These are phyloP conservation scores for Rhabdomys dilectus DNA, from an alignment of 2,113 vertebrate species.

Conservation along the genomic window DNA sequence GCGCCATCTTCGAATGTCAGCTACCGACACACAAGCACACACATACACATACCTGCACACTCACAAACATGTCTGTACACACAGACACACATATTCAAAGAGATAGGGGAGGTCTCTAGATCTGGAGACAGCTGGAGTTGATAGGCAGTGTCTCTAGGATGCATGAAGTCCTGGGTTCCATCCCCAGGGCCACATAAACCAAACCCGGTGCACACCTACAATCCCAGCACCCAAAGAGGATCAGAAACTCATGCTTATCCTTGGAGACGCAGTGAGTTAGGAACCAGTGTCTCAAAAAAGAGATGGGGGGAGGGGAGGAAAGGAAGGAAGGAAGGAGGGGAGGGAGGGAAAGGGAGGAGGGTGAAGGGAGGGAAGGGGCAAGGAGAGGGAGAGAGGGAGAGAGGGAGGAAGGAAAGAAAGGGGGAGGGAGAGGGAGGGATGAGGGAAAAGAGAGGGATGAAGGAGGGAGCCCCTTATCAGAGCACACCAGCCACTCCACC, in stretches of 20 bases:
- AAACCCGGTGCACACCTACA: background rate
- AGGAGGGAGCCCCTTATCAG: no score
- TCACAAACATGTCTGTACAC: background rate
- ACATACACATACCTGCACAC: background rate
- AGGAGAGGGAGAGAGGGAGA: no score
- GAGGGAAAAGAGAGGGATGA: no score
- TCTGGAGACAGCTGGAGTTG: background rate
- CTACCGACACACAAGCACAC: no score
- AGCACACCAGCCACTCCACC: background rate
- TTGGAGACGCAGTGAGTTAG: background rate
- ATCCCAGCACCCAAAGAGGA: background rate
- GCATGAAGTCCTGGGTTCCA: background rate
- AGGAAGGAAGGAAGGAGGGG: no score
- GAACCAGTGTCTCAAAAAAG: background rate
- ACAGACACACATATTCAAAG: background rate
- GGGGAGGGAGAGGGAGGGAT: accelerated
- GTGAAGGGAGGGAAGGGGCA: background rate
- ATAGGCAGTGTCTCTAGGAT: background rate
- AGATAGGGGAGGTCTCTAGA: background rate
- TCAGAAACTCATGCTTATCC: background rate
- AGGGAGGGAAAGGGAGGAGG: no score
- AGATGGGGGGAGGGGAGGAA: no score
- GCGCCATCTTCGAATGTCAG: no score
- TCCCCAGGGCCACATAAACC: background rate
- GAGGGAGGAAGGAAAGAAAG: accelerated